These are phyloP conservation scores for Ctenopoma multispine DNA, from an alignment of 2,797 vertebrate species.

Conservation along the genomic window DNA sequence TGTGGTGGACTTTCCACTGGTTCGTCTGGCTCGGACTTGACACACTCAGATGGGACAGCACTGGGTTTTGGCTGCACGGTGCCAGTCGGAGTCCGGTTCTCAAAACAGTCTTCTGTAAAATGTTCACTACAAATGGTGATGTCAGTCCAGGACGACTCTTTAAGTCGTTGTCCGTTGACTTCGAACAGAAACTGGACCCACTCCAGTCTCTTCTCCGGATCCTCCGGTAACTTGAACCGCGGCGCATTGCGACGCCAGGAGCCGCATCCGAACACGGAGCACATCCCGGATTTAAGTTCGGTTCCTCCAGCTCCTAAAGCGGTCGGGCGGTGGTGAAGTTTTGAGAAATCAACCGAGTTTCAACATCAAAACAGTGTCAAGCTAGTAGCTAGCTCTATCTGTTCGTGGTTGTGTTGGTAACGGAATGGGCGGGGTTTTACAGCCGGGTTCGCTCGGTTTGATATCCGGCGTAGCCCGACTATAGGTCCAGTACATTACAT, in stretches of 20 bases:
- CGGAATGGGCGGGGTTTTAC: neutral
- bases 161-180: conserved; percentile 50
- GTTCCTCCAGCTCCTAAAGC: neutral
- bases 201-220: conserved; percentile 57
- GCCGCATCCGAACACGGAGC: conserved; percentile 52
- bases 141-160: conserved; percentile 61
- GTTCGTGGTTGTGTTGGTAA: neutral
- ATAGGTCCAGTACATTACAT: fast-evolving
- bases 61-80: conserved; percentile 14
- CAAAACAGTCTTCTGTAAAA: conserved; percentile 46
- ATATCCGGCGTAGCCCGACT: neutral
- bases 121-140: conserved; percentile 56
- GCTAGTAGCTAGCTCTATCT: neutral
- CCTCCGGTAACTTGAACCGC: conserved; percentile 57
- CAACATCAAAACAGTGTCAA: neutral
- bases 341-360: too few species aligned
- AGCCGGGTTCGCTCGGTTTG: neutral
- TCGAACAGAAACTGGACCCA: conserved; percentile 65
- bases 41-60: conserved; percentile 39
- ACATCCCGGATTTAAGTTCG: conserved; percentile 20
- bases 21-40: conserved; percentile 12
- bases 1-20: conserved; percentile 1
- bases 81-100: neutral
- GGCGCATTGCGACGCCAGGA: conserved; percentile 27
- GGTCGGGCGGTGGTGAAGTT: neutral